phyloP scores from a whole-genome alignment of 2,113 vertebrate species.

The Chelonoidis abingdonii region DNA sequence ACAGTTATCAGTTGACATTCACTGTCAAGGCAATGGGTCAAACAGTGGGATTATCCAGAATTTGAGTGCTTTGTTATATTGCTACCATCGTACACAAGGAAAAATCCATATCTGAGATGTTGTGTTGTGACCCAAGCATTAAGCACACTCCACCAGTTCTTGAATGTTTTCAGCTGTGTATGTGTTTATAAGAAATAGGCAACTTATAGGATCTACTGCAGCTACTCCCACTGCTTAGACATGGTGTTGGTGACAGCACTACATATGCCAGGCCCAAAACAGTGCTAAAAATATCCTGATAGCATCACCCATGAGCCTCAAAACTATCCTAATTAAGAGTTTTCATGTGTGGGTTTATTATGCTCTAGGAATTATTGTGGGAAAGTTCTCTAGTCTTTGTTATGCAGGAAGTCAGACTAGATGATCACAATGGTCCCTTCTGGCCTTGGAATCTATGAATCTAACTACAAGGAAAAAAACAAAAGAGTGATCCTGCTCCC shows the following conservation, averaged over 20 bases:
- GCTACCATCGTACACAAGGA: background rate
- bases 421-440: too few relatives aligned
- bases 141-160: constrained; percentile 8
- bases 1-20: background rate
- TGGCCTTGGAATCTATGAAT: background rate
- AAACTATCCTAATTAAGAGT: background rate
- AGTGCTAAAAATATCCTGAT: constrained; percentile 31
- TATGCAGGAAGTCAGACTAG: too few relatives aligned
- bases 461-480: constrained; percentile 8
- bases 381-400: too few relatives aligned
- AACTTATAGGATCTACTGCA: constrained; percentile 41
- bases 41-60: background rate
- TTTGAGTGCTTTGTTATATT: background rate
- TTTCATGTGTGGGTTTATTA: too few relatives aligned
- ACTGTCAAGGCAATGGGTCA: background rate
- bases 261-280: constrained; percentile 14
- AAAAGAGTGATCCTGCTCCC: background rate
- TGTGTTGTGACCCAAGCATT: constrained; percentile 52
- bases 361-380: too few relatives aligned
- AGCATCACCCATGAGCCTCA: constrained; percentile 37
- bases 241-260: constrained; percentile 45
- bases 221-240: constrained; percentile 51
- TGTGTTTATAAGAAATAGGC: constrained; percentile 49
- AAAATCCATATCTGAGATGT: constrained; percentile 31
- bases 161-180: constrained; percentile 56